Evolutionary conservation across 2,888 invertebrate species (phyloP), one percentile per base, ranked within the genome.

Genomic region (Prostheceraeus crozeri): DNA sequence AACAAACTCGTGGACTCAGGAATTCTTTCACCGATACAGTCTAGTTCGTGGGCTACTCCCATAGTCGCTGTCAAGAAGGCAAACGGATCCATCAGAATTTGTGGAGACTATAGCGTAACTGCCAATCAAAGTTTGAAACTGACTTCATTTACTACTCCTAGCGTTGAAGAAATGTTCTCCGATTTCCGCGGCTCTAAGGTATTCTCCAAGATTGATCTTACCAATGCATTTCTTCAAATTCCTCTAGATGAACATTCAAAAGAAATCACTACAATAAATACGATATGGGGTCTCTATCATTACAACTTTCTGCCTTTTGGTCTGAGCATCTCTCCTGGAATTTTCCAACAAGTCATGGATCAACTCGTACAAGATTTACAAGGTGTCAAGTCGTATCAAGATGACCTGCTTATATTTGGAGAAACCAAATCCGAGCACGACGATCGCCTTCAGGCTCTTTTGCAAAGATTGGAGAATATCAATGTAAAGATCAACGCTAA

Each of bases 141-240:
- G 25, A 48, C 48, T 19, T 8, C 23, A 25, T n/a, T 6, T 28
- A 48, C 23, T 10, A 48, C 48, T 25, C 48, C 48, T 25, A n/a
- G n/a, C n/a, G n/a, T n/a, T n/a, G 48, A 48, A 48, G 48, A 48
- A 25, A 48, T 48, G 23, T 48, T 48, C 27, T 21, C 27, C 25
- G 48, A 23, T 6, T 40, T 40, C n/a, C n/a, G 19, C n/a, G 48
- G 23, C 25, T 48, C 23, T 48, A 48, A 4, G 4, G 14, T 48
- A 4, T 21, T 48, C 14, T 48, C 48, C 23, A 48, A 48, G 14
- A 28, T 48, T 11, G 48, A 48, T 48, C 27, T 48, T 10, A 16
- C 23, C 23, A 48, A 48, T 40, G 33, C 33, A 33, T 33, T 33
- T n/a, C n/a, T 33, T 10, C 33, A 33, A 33, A 33, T 33, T 33